Percentiles rank a stretch among this genome's conserved stretches.
Conservation (phyloP, 2,888 invertebrate genomes). For the Sminthurides aquaticus region DNA sequence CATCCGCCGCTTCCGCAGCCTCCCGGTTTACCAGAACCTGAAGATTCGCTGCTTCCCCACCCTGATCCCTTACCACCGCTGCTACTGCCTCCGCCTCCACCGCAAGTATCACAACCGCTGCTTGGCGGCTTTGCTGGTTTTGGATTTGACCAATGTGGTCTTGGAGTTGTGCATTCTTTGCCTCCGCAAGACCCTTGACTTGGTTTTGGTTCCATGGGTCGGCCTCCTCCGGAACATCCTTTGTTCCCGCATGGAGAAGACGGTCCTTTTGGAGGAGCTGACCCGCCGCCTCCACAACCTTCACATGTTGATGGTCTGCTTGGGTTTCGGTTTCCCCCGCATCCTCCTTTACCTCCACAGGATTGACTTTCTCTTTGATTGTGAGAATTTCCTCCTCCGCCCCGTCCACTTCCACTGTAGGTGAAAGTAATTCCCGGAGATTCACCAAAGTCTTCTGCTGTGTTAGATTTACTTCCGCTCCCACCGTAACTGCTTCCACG, state of each 20-base stretch:
- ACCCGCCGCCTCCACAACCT: background rate
- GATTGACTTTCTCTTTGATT: background rate
- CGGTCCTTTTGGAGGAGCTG: background rate
- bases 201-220: background rate
- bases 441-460: conserved; percentile 2
- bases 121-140: background rate
- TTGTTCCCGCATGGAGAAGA: background rate
- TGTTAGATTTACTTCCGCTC: background rate
- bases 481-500: background rate
- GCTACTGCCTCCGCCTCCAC: background rate
- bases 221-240: background rate
- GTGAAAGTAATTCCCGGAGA: background rate
- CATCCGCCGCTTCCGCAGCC: background rate
- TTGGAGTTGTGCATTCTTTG: conserved; percentile 5
- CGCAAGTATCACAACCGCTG: background rate
- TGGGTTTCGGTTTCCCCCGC: background rate
- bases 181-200: background rate
- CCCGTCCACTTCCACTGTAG: background rate
- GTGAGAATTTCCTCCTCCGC: background rate
- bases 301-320: conserved; percentile 1
- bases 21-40: background rate
- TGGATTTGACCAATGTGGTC: background rate
- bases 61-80: background rate
- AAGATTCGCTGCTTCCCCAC: background rate
- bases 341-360: background rate